phyloP scores from a whole-genome alignment of 2,888 invertebrate genomes.

The Pherbina coryleti region DNA sequence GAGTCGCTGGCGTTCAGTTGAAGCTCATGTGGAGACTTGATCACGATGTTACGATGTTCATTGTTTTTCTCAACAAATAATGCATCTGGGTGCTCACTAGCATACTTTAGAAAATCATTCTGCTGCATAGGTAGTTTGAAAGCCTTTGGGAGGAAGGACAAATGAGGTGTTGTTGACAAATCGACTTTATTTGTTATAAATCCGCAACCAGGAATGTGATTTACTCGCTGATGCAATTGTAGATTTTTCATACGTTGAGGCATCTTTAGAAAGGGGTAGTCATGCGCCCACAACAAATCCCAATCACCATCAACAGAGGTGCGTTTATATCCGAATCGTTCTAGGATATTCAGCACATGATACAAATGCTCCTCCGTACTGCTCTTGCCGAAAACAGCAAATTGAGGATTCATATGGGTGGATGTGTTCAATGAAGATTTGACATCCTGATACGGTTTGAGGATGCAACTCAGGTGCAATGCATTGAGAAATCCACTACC shows the following conservation, averaged over 20 bases:
- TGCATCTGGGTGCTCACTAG: conserved; percentile 75
- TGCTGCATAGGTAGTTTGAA: conserved; percentile 87
- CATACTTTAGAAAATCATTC: conserved; percentile 78
- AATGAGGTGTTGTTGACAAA: conserved; percentile 80
- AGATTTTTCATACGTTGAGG: conserved; percentile 72
- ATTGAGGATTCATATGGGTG: conserved; percentile 63
- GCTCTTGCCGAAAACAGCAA: conserved; percentile 75
- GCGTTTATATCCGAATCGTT: conserved; percentile 80
- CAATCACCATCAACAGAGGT: conserved; percentile 76
- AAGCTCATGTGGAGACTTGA: conserved; percentile 79
- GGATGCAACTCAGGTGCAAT: neutral
- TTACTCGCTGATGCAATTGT: conserved; percentile 83
- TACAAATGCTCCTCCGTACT: conserved; percentile 73
- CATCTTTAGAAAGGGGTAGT: conserved; percentile 81
- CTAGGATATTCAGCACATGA: conserved; percentile 85
- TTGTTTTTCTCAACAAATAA: conserved; percentile 93
- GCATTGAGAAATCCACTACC: conserved; percentile 28
- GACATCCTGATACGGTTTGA: neutral
- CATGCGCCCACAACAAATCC: conserved; percentile 94
- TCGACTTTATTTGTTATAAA: conserved; percentile 93
- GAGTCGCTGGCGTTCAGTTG: conserved; percentile 78
- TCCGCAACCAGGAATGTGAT: conserved; percentile 95
- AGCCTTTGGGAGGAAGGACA: conserved; percentile 86
- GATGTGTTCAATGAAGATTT: neutral
- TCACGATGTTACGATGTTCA: conserved; percentile 87